Evolutionary conservation across 2,888 invertebrate genomes (phyloP).

Genomic region (Cantharis rustica): DNA sequence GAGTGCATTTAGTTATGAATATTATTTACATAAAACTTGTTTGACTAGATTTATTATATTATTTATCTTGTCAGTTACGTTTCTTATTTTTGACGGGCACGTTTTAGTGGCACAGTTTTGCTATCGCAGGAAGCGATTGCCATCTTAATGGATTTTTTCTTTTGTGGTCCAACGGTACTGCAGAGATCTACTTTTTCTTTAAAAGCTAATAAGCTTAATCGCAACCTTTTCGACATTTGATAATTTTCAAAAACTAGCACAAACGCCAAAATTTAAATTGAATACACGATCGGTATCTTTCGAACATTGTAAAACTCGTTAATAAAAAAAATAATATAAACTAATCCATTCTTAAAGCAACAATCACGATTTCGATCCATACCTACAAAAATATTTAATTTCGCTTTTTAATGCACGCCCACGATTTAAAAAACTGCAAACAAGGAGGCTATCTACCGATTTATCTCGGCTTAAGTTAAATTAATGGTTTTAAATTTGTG

Average conservation of each 20-base stretch:
- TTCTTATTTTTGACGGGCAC: constrained; percentile 8
- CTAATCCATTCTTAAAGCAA: neutral
- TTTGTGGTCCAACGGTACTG: neutral
- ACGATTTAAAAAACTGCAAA: constrained; percentile 2
- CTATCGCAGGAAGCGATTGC: constrained; percentile 12
- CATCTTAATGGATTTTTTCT: constrained; percentile 12
- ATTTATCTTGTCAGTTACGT: constrained; percentile 25
- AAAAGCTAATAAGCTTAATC: neutral
- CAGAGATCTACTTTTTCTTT: constrained; percentile 5
- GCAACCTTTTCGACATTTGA: neutral
- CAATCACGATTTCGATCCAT: constrained; percentile 2
- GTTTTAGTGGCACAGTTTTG: constrained; percentile 19
- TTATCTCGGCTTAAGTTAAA: constrained; percentile 8
- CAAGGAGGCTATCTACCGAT: constrained; percentile 7
- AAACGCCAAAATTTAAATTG: neutral
- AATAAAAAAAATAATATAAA: neutral
- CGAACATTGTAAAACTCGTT: neutral
- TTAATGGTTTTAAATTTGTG: constrained; percentile 6
- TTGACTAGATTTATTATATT: constrained; percentile 30
- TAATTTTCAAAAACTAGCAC: neutral
- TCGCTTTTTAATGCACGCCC: constrained; percentile 3
- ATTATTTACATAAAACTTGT: constrained; percentile 33
- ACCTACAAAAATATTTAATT: constrained; percentile 4
- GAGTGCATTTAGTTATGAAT: constrained; percentile 31
- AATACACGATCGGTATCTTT: neutral